Evolutionary conservation across 1,140 invertebrate genomes (phyloP).

Genomic region (Orussus abietinus): DNA sequence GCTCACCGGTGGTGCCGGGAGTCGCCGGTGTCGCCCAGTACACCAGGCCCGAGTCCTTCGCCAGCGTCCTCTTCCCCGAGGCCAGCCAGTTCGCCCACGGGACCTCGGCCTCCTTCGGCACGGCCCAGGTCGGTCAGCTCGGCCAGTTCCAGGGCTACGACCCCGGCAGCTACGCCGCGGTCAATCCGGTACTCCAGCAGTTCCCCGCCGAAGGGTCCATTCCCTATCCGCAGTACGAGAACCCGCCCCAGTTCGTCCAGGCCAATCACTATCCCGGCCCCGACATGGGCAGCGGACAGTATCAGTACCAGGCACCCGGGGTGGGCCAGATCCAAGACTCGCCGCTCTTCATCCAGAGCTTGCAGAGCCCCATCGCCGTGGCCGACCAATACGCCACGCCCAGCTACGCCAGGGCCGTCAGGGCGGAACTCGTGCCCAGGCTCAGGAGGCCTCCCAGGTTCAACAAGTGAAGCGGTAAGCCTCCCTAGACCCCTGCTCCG

Average conservation of each 20-base stretch:
- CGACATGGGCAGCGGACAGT: conserved; percentile 32
- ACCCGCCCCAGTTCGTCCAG: conserved; percentile 31
- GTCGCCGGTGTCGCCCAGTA: conserved; percentile 26
- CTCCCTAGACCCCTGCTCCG: too few relatives aligned
- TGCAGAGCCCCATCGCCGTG: conserved; percentile 35
- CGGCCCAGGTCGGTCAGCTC: conserved; percentile 29
- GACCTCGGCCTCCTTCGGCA: conserved; percentile 28
- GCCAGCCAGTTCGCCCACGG: conserved; percentile 34
- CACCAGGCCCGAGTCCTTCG: conserved; percentile 30
- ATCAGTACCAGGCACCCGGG: conserved; percentile 29
- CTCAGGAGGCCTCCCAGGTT: conserved; percentile 34
- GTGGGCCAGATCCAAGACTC: conserved; percentile 39
- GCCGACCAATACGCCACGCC: conserved; percentile 37
- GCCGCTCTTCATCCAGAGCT: conserved; percentile 34
- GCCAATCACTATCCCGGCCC: conserved; percentile 31
- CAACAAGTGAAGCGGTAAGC: conserved; percentile 32
- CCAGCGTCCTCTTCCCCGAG: conserved; percentile 33
- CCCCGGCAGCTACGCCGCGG: conserved; percentile 28
- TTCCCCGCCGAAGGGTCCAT: conserved; percentile 35
- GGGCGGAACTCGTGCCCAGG: conserved; percentile 34
- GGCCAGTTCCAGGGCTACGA: conserved; percentile 40
- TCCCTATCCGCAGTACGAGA: conserved; percentile 34
- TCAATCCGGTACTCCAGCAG: conserved; percentile 34
- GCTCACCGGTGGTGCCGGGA: conserved; percentile 20
- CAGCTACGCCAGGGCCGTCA: conserved; percentile 37